These are phyloP conservation scores for Pantherophis vulpinus DNA, from an alignment of 2,797 vertebrate species.

Conservation along the genomic window DNA sequence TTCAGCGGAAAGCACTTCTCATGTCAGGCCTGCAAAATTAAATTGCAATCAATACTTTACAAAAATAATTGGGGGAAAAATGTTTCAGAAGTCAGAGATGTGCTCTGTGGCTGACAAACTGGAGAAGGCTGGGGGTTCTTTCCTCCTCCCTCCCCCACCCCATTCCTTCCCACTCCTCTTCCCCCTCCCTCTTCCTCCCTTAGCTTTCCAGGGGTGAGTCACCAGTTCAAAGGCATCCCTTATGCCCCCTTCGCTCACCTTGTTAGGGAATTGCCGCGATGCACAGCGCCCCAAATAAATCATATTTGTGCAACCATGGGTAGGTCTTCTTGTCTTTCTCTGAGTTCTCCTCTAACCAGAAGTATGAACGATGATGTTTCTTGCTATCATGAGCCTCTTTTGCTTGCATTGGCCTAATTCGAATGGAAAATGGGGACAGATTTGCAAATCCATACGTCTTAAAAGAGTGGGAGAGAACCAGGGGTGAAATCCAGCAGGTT, in stretches of 20 bases:
- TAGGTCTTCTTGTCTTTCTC: slow-evolving; percentile 22
- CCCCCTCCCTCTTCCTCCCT: slow-evolving; percentile 43
- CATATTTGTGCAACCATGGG: slow-evolving; percentile 40
- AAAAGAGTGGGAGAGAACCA: not conserved
- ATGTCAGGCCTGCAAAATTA: slow-evolving; percentile 83
- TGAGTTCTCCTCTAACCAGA: slow-evolving; percentile 40
- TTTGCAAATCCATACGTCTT: slow-evolving; percentile 6
- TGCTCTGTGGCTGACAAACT: slow-evolving; percentile 71
- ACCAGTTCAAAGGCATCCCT: slow-evolving; percentile 78
- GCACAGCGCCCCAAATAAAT: slow-evolving; percentile 50
- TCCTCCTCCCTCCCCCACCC: not conserved
- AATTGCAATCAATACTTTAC: slow-evolving; percentile 85
- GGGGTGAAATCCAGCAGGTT: too few relatives aligned
- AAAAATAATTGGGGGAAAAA: slow-evolving; percentile 84
- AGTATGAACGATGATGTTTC: slow-evolving; percentile 32
- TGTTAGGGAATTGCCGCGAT: slow-evolving; percentile 72
- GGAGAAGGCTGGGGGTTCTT: slow-evolving; percentile 63
- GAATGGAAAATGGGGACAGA: not conserved
- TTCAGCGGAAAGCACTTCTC: slow-evolving; percentile 76
- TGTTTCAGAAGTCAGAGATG: slow-evolving; percentile 76
- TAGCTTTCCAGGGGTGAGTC: slow-evolving; percentile 77
- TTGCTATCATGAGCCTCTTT: slow-evolving; percentile 33
- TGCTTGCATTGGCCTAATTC: slow-evolving; percentile 34
- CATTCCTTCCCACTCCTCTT: slow-evolving; percentile 6
- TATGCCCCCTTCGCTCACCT: slow-evolving; percentile 71